phyloP scores from a whole-genome alignment of 2,888 invertebrate genomes.

The Axea sp. region DNA sequence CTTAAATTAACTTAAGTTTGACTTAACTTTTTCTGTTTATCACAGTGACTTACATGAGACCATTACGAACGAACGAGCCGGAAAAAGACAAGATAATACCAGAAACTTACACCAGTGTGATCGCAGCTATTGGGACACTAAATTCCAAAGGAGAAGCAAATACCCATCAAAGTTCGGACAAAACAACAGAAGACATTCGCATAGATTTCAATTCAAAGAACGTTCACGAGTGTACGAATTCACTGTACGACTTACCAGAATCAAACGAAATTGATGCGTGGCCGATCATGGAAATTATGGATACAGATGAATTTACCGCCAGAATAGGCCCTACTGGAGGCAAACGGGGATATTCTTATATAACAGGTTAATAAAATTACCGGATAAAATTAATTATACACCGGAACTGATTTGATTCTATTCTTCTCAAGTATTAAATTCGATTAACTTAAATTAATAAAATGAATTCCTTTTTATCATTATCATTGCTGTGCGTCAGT shows the following conservation, averaged over 20 bases:
- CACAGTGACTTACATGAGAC: conserved; percentile 86
- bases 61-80: conserved; percentile 87
- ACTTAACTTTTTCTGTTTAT: no score
- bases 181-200: conserved; percentile 86
- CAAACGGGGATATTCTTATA: conserved; percentile 87
- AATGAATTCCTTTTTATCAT: no score
- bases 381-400: no score
- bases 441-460: no score
- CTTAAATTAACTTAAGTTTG: no score
- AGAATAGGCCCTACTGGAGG: conserved; percentile 93
- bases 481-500: no score
- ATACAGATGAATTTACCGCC: conserved; percentile 84
- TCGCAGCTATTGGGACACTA: conserved; percentile 93
- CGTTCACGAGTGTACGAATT: conserved; percentile 86
- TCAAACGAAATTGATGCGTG: conserved; percentile 84
- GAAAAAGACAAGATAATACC: conserved; percentile 86
- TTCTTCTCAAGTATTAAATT: not conserved
- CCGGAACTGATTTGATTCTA: no score
- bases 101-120: conserved; percentile 87
- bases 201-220: conserved; percentile 87
- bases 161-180: conserved; percentile 88
- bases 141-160: conserved; percentile 90
- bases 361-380: conserved; percentile 83
- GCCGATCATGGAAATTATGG: conserved; percentile 84
- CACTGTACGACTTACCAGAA: conserved; percentile 83